phyloP scores from a whole-genome alignment of 2,113 vertebrate genomes.

The Neoarius graeffei region DNA sequence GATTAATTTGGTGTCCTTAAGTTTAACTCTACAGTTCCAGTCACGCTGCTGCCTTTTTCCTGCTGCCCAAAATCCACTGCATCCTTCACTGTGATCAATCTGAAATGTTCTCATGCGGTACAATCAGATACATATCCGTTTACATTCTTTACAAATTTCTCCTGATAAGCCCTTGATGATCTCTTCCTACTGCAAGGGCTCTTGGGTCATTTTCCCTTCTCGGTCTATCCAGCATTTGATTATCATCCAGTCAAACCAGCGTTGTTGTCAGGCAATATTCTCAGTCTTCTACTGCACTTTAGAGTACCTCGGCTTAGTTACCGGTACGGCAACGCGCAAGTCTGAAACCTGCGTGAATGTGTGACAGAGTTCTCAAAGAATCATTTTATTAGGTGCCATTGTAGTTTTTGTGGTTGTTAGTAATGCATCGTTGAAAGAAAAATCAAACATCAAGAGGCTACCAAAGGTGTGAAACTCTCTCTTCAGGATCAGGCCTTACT shows the following conservation, averaged over 20 bases:
- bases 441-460: conserved; percentile 1
- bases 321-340: conserved; percentile 55
- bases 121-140: conserved; percentile 38
- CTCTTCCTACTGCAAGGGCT: conserved; percentile 40
- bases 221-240: neutral
- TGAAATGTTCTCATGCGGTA: conserved; percentile 40
- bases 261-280: conserved; percentile 56
- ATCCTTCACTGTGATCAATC: conserved; percentile 33
- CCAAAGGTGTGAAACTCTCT: conserved; percentile 39
- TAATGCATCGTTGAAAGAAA: neutral
- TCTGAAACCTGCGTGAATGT: conserved; percentile 30
- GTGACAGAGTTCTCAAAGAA: conserved; percentile 15
- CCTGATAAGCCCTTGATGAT: neutral
- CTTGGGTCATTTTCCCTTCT: conserved; percentile 27
- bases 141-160: neutral
- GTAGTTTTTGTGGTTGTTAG: conserved; percentile 19
- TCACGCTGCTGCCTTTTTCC: conserved; percentile 34
- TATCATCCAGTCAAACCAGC: conserved; percentile 48
- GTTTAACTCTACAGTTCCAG: neutral
- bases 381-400: conserved; percentile 14
- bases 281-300: conserved; percentile 72
- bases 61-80: conserved; percentile 9
- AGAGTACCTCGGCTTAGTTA: conserved; percentile 55
- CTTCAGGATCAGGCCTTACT: conserved; percentile 9
- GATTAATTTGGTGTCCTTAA: neutral